Evolutionary conservation across 2,797 vertebrate genomes (phyloP), one percentile per base, ranked within the genome.

Genomic region (Mus minutoides): DNA sequence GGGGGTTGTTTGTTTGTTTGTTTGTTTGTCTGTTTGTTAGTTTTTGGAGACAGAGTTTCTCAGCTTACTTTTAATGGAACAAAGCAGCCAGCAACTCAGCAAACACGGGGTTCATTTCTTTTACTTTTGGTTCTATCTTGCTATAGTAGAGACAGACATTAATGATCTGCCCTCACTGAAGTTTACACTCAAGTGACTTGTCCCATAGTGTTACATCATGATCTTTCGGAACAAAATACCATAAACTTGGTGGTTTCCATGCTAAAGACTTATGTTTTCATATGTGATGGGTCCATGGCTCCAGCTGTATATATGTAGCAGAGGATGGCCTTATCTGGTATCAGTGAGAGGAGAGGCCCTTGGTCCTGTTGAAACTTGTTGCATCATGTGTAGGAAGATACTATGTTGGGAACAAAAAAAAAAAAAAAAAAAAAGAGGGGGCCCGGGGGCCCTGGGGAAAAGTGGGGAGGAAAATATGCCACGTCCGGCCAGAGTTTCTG

Each of bases 31-130:
- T n/a, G n/a, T n/a, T n/a, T n/a, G n/a, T n/a, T n/a, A n/a, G n/a
- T n/a, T n/a, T n/a, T n/a, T n/a, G n/a, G n/a, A n/a, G n/a, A n/a
- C n/a, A n/a, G n/a, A 86, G 19, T 92, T 5, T 26, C 40, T 24
- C 58, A 83, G 26, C 19, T 82, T 79, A 9, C n/a, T 78, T 52
- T 64, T 22, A 88, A 19, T 82, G 37, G 16, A 94, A 94, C 4
- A 58, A 76, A 43, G 54, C 14, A 60, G 67, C 85, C 3, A 58
- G 76, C 46, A 82, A 69, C 16, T 34, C 9, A 58, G 64, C n/a
- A 11, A 11, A 2, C 6, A 83, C 29, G 69, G 34, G 17, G 6
- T 64, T 69, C 10, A 3, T 78, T 5, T 88, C 16, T 78, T 91
- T 90, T 88, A 24, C 2, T n/a, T 46, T 76, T 58, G 24, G 21